phyloP scores from a whole-genome alignment of 2,888 invertebrate species.

The Cantharis nigra region DNA sequence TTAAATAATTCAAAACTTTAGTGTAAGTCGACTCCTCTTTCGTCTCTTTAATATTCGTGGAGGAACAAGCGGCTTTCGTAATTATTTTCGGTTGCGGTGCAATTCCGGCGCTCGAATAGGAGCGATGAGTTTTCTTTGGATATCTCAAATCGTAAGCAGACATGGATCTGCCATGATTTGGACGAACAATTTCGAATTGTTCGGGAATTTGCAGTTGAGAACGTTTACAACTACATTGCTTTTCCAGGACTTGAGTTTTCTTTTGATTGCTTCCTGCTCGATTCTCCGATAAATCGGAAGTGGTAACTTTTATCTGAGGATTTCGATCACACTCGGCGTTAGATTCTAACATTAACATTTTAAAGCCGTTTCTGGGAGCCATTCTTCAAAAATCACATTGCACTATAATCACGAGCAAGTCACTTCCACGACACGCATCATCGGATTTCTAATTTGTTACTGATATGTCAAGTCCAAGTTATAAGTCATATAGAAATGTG shows the following conservation, averaged over 20 bases:
- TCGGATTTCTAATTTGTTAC: not conserved
- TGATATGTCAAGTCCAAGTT: not conserved
- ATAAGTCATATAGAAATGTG: not conserved
- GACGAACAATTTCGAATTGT: constrained; percentile 27
- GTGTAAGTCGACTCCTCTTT: constrained; percentile 35
- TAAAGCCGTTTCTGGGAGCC: not conserved
- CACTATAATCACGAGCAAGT: not conserved
- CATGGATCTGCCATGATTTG: constrained; percentile 43
- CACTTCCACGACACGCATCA: not conserved
- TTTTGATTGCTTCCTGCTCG: not conserved
- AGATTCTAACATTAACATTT: not conserved
- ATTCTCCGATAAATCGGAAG: not conserved
- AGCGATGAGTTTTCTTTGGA: constrained; percentile 21
- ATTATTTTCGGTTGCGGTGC: constrained; percentile 29
- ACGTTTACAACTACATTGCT: constrained; percentile 12
- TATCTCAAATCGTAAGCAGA: constrained; percentile 43
- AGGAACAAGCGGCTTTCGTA: constrained; percentile 22
- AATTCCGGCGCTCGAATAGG: constrained; percentile 33
- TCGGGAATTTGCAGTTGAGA: constrained; percentile 13
- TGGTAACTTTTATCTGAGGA: constrained; percentile 13
- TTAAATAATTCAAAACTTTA: constrained; percentile 44
- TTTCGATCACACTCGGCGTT: not conserved
- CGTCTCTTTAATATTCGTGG: constrained; percentile 21
- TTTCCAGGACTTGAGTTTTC: not conserved
- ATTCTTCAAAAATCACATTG: not conserved